Percentiles rank a stretch among this genome's conserved stretches.
phyloP scores from a whole-genome alignment of 2,888 invertebrate species.

The Helleia helle region DNA sequence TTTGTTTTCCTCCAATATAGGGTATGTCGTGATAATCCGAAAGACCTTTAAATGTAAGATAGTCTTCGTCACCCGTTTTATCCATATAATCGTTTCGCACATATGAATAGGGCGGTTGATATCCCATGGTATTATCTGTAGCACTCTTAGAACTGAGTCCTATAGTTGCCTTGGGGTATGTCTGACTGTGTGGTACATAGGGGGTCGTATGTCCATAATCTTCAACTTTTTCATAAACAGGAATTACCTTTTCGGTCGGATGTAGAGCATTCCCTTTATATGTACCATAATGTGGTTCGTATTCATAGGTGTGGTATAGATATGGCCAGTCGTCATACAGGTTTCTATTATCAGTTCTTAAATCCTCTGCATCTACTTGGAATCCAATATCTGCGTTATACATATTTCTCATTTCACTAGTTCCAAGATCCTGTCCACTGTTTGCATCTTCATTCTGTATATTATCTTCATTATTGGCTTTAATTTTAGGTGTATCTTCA shows the following conservation, averaged over 20 bases:
- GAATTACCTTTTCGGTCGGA: slow-evolving; percentile 31
- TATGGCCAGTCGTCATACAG: slow-evolving; percentile 45
- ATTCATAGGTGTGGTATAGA: slow-evolving; percentile 44
- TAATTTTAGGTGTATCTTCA: background rate
- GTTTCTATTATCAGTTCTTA: slow-evolving; percentile 38
- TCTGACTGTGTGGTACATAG: slow-evolving; percentile 12
- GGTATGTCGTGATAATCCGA: slow-evolving; percentile 33
- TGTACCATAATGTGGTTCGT: slow-evolving; percentile 34
- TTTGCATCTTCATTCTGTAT: background rate
- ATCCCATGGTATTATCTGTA: slow-evolving; percentile 44
- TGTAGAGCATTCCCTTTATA: slow-evolving; percentile 18
- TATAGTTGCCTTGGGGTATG: slow-evolving; percentile 18
- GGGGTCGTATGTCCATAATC: slow-evolving; percentile 28
- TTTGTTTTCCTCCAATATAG: slow-evolving; percentile 3
- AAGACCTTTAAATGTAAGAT: slow-evolving; percentile 39
- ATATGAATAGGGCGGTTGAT: slow-evolving; percentile 50
- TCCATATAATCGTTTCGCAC: slow-evolving; percentile 50
- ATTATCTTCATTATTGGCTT: slow-evolving; percentile 1
- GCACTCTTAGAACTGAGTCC: slow-evolving; percentile 16
- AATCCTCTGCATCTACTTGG: slow-evolving; percentile 44
- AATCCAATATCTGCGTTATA: slow-evolving; percentile 26
- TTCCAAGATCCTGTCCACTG: no score
- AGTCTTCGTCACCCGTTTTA: slow-evolving; percentile 40
- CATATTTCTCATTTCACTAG: slow-evolving; percentile 24
- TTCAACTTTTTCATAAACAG: slow-evolving; percentile 44